Evolutionary conservation across 1,140 invertebrate genomes (phyloP).

Genomic region (fruit fly (Drosophila melanogaster)): Release_6_plus_ISO1_MT NT_037436.4:2736001-2736500

Average conservation of each 20-base stretch:
- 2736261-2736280: constrained; percentile 66
- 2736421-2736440: background rate
- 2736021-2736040: constrained; percentile 41
- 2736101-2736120: constrained; percentile 83
- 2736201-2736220: constrained; percentile 31
- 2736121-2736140: constrained; percentile 82
- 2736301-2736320: constrained; percentile 8
- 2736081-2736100: constrained; percentile 84
- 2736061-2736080: constrained; percentile 55
- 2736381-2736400: constrained; percentile 3
- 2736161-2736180: constrained; percentile 74
- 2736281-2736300: constrained; percentile 28
- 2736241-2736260: constrained; percentile 83
- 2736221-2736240: constrained; percentile 16
- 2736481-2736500: constrained; percentile 35
- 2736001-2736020: constrained; percentile 10
- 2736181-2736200: constrained; percentile 43
- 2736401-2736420: background rate
- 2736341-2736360: constrained; percentile 79
- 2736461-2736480: background rate
- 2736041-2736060: constrained; percentile 14
- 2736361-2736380: constrained; percentile 32
- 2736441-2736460: no score
- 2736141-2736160: constrained; percentile 73
- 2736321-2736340: constrained; percentile 42